phyloP scores from a whole-genome alignment of 2,888 invertebrate species.

The Erannis defoliaria region DNA sequence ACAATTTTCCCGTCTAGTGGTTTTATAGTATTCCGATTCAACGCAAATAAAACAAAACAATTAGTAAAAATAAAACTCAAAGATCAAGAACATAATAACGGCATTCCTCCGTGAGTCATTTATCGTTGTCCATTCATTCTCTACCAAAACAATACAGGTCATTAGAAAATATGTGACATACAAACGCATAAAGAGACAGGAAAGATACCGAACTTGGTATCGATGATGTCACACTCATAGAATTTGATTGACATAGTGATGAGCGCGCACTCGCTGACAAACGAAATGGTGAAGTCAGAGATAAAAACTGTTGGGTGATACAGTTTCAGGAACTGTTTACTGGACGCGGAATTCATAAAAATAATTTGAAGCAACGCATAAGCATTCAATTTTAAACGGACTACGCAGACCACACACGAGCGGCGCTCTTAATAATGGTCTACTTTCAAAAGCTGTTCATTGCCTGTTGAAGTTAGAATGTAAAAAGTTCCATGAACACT shows the following conservation, averaged over 20 bases:
- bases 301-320: constrained; percentile 17
- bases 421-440: too few relatives aligned
- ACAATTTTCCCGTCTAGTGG: not conserved
- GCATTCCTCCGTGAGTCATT: constrained; percentile 36
- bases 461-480: too few relatives aligned
- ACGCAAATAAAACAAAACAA: not conserved
- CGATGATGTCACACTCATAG: constrained; percentile 47
- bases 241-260: constrained; percentile 50
- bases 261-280: constrained; percentile 15
- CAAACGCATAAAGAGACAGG: constrained; percentile 51
- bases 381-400: too few relatives aligned
- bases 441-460: too few relatives aligned
- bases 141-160: constrained; percentile 47
- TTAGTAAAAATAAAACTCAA: not conserved
- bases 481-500: too few relatives aligned
- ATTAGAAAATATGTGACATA: constrained; percentile 54
- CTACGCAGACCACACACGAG: too few relatives aligned
- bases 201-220: constrained; percentile 57
- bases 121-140: constrained; percentile 37
- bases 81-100: constrained; percentile 3
- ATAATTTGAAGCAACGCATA: not conserved
- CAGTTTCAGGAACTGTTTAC: constrained; percentile 23
- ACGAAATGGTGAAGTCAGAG: constrained; percentile 22
- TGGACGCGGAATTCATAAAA: constrained; percentile 13
- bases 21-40: not conserved